Percentiles rank a stretch among this genome's conserved stretches.
These are phyloP conservation scores for Dione juno DNA, from an alignment of 2,888 invertebrate genomes.

Conservation along the genomic window DNA sequence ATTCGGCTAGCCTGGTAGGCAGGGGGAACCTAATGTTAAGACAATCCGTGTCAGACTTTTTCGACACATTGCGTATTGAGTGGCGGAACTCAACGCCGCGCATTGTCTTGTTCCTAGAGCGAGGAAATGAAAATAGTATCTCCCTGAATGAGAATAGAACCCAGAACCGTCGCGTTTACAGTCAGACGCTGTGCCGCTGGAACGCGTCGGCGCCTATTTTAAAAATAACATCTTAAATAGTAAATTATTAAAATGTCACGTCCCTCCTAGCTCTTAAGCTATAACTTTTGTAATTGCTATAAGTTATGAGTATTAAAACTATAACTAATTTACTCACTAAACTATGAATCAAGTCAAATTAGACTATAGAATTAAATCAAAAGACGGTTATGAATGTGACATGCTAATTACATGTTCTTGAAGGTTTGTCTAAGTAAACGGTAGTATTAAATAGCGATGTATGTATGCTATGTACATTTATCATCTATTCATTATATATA, in stretches of 20 bases:
- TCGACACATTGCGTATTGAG: too few species aligned
- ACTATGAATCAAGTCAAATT: slow-evolving; percentile 39
- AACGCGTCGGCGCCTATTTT: too few species aligned
- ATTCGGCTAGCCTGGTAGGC: too few species aligned
- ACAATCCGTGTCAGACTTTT: too few species aligned
- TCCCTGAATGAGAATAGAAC: too few species aligned
- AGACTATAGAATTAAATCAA: slow-evolving; percentile 41
- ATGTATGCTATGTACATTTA: slow-evolving; percentile 5
- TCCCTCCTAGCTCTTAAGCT: neutral
- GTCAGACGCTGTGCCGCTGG: too few species aligned
- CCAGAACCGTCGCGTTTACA: too few species aligned
- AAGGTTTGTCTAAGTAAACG: slow-evolving; percentile 26
- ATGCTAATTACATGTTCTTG: slow-evolving; percentile 42
- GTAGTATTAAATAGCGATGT: slow-evolving; percentile 1
- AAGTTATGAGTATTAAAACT: neutral
- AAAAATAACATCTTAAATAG: too few species aligned
- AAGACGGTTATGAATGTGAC: slow-evolving; percentile 35
- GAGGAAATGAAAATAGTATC: too few species aligned
- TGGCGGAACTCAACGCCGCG: too few species aligned
- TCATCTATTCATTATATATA: slow-evolving; percentile 8
- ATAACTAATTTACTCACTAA: slow-evolving; percentile 30
- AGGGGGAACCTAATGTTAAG: too few species aligned
- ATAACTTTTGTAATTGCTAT: neutral
- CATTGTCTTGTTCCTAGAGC: too few species aligned
- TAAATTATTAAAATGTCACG: neutral